Conservation (phyloP, 2,888 invertebrate species). For the Lingula anatina region DNA sequence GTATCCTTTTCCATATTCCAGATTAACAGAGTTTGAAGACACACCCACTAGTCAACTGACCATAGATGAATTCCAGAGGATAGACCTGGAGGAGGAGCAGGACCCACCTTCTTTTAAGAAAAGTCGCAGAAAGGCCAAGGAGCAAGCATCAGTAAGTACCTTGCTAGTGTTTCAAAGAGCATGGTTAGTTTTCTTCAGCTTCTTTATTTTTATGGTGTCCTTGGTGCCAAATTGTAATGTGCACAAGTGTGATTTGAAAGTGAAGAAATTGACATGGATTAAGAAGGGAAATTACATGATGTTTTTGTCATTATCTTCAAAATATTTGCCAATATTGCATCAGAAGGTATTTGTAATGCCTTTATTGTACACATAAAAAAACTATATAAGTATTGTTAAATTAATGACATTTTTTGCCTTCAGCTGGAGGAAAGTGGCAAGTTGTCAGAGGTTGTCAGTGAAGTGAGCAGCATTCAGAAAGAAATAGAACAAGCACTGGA, state of each 20-base stretch:
- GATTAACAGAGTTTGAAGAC: constrained; percentile 87
- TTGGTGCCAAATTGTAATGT: too few relatives aligned
- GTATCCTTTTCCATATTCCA: constrained; percentile 20
- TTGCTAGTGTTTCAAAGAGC: too few relatives aligned
- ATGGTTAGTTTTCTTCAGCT: too few relatives aligned
- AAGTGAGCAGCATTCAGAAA: constrained; percentile 72
- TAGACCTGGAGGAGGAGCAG: constrained; percentile 92
- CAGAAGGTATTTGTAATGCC: background rate
- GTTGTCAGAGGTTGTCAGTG: constrained; percentile 49
- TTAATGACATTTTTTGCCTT: too few relatives aligned
- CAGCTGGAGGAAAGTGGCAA: constrained; percentile 38
- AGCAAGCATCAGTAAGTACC: too few relatives aligned
- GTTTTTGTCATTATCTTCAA: too few relatives aligned
- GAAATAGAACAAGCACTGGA: constrained; percentile 82
- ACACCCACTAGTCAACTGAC: constrained; percentile 94
- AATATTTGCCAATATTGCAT: too few relatives aligned
- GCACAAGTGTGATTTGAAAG: too few relatives aligned
- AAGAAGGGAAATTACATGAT: too few relatives aligned
- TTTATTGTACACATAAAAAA: background rate
- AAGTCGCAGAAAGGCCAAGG: constrained; percentile 78
- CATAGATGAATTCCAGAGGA: constrained; percentile 92
- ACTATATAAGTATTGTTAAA: background rate
- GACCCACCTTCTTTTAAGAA: constrained; percentile 94
- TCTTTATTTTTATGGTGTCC: too few relatives aligned
- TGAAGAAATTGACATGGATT: too few relatives aligned